phyloP scores from a whole-genome alignment of 2,888 invertebrate species.

The Caenorhabditis sp. region DNA sequence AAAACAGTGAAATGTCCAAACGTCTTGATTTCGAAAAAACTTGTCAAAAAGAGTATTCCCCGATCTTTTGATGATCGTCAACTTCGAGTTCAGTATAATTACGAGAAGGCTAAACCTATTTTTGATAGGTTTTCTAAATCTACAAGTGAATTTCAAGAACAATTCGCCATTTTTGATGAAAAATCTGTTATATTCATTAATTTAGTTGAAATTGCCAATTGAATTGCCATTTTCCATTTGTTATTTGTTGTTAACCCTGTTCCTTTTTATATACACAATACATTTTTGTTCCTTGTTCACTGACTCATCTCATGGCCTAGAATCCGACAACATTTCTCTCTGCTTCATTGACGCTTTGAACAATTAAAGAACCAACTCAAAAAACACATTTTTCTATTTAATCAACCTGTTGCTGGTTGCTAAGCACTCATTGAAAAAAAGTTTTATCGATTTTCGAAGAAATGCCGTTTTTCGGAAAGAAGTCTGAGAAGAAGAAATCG shows the following conservation, averaged over 20 bases:
- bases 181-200: too few species aligned
- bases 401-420: neutral
- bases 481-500: slow-evolving; percentile 16
- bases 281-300: neutral
- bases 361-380: too few species aligned
- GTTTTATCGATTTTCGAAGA: too few species aligned
- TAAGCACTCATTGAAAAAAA: neutral
- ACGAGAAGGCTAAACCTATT: neutral
- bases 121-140: neutral
- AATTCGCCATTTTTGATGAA: neutral
- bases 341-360: too few species aligned
- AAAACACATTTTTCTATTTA: neutral
- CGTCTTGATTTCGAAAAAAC: neutral
- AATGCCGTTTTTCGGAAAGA: slow-evolving; percentile 37
- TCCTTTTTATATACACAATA: neutral
- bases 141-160: neutral
- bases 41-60: neutral
- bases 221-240: too few species aligned
- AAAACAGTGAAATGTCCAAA: neutral
- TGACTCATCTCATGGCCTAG: too few species aligned
- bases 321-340: too few species aligned
- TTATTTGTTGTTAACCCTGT: neutral
- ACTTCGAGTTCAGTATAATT: neutral
- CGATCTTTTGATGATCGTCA: neutral
- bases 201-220: too few species aligned